Base-by-base conservation (phyloP, 2,797 vertebrate species). In the Pangasius sanitwongsei region DNA sequence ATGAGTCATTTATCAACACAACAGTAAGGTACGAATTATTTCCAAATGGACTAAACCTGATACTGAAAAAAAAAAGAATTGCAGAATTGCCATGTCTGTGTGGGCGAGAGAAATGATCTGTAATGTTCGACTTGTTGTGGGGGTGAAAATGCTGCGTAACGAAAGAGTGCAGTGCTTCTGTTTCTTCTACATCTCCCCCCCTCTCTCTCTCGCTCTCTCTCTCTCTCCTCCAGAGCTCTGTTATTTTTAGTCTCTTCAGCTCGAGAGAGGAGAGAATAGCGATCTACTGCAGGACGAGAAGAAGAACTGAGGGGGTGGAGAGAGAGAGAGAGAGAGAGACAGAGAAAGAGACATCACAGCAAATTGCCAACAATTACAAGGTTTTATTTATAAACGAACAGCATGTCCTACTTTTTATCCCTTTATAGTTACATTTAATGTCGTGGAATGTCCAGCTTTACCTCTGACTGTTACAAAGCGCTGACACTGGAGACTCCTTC, bases 171-270 rank as follows among this genome's bases (percentile, higher is more conserved):
- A 25, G 8, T 61, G 50, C 63, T 55, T 72, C 82, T 74, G 25
- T 53, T 44, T 82, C 44, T 77, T 67, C 65, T 82, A 34, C 50
- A 31, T 90, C 61, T 82, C 91, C 50, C 88, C 85, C 77, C 75
- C 91, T 48, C 89, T 87, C 77, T 86, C 75, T 25, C 41, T 53
- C 72, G 28, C 82, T 69, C 70, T n/a, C 65, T 69, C 53, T 37
- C 72, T 25, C 61, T 78, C 48, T 3, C 87, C 87, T 89, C 69
- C 57, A 83, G 91, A 91, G 87, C 82, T 86, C 85, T 87, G 94
- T 95, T 96, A 96, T 96, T 95, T 96, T 96, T 96, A 95, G 95
- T 93, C 91, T 91, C 92, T 93, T 94, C 90, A 72, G 67, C 20
- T 74, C 31, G 25, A 85, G 93, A 95, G 93, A 95, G 93, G 93